phyloP scores from a whole-genome alignment of 2,888 invertebrate genomes.

The Belgica antarctica region DNA sequence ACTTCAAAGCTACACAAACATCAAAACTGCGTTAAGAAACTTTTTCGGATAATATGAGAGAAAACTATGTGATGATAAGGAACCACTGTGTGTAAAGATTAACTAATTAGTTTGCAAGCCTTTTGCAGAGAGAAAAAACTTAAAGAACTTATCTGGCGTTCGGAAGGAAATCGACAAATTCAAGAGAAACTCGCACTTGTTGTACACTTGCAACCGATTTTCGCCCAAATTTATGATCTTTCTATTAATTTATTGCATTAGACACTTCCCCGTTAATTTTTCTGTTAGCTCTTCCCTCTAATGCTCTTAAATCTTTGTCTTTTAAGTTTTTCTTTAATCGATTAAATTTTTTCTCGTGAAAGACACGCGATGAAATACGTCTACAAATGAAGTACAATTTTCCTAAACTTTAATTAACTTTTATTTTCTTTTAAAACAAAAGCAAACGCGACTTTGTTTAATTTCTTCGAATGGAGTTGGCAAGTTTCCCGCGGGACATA shows the following conservation, averaged over 20 bases:
- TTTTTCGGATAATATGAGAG: neutral
- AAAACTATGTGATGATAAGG: slow-evolving; percentile 15
- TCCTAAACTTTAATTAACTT: neutral
- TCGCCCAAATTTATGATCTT: slow-evolving; percentile 14
- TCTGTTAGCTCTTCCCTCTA: neutral
- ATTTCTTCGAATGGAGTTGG: neutral
- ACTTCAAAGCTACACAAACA: neutral
- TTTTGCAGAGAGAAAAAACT: no score
- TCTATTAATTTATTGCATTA: slow-evolving; percentile 31
- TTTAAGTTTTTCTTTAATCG: neutral
- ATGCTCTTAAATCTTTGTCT: slow-evolving; percentile 11
- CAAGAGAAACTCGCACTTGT: slow-evolving; percentile 34
- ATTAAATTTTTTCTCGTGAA: neutral
- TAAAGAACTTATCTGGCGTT: neutral
- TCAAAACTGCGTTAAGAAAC: neutral
- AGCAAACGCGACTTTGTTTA: no score
- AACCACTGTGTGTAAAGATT: slow-evolving; percentile 27
- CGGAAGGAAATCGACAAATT: neutral
- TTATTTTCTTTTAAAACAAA: neutral
- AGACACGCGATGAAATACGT: neutral
- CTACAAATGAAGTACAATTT: slow-evolving; percentile 26
- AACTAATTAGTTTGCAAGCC: neutral
- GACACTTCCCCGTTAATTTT: slow-evolving; percentile 8
- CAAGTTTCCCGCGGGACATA: no score
- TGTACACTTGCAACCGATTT: slow-evolving; percentile 30